Percentiles rank a stretch among this genome's conserved stretches.
phyloP scores from a whole-genome alignment of 2,888 invertebrate genomes.

The Aricia artaxerxes region DNA sequence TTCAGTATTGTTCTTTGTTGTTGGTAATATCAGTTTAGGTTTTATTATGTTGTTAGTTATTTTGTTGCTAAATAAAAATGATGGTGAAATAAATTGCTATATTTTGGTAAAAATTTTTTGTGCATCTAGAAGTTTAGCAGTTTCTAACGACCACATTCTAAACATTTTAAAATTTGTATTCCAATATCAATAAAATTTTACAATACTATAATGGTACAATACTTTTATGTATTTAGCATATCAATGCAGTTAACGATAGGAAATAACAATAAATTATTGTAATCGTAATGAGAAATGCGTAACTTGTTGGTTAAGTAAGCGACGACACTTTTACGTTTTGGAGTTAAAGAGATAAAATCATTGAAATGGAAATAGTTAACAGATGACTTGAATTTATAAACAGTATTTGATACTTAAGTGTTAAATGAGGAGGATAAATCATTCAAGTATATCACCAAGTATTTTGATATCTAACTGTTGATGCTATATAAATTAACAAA shows the following conservation, averaged over 20 bases:
- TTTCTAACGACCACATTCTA: neutral
- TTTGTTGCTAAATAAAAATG: neutral
- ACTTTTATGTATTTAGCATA: slow-evolving; percentile 28
- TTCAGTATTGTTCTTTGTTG: neutral
- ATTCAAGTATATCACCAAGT: slow-evolving; percentile 23
- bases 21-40: neutral
- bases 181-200: slow-evolving; percentile 23
- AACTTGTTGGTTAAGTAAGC: slow-evolving; percentile 35
- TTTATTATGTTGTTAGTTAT: neutral
- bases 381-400: slow-evolving; percentile 27
- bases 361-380: slow-evolving; percentile 37
- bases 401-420: slow-evolving; percentile 29
- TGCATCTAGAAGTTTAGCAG: neutral
- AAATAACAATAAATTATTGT: slow-evolving; percentile 31
- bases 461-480: slow-evolving; percentile 29
- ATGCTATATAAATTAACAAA: neutral
- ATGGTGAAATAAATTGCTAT: neutral
- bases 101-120: neutral
- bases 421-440: slow-evolving; percentile 31
- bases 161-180: slow-evolving; percentile 30
- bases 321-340: slow-evolving; percentile 37
- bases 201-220: slow-evolving; percentile 23
- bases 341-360: slow-evolving; percentile 40
- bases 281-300: slow-evolving; percentile 33
- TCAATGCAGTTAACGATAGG: slow-evolving; percentile 28